Conservation (phyloP, 1,140 invertebrate species). For the Macrocentrus cingulum region DNA sequence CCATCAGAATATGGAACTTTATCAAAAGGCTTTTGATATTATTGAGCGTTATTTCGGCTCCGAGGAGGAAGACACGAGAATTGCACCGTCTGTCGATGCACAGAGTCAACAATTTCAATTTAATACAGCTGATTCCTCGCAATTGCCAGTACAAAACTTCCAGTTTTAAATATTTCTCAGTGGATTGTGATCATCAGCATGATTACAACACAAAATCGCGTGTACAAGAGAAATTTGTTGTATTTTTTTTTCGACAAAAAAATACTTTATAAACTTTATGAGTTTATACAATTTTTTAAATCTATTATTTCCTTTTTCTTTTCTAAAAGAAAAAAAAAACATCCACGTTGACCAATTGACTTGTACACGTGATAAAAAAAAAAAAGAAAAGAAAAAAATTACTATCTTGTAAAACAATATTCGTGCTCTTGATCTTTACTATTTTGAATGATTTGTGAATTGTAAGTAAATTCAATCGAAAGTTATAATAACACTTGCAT, state of each 20-base stretch:
- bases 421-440: no score
- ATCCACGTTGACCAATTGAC: neutral
- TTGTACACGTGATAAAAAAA: no score
- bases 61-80: constrained; percentile 84
- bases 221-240: no score
- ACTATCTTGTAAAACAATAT: no score
- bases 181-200: neutral
- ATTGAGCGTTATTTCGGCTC: constrained; percentile 94
- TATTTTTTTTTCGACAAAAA: no score
- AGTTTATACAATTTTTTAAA: constrained; percentile 3
- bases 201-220: neutral
- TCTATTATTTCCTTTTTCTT: constrained; percentile 11
- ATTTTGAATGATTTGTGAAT: no score
- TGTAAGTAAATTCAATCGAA: no score
- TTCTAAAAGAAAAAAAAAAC: constrained; percentile 9
- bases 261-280: neutral
- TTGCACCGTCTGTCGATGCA: constrained; percentile 78
- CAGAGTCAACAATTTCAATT: constrained; percentile 80
- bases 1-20: constrained; percentile 95
- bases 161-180: constrained; percentile 66
- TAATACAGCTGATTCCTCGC: constrained; percentile 66
- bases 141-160: constrained; percentile 75
- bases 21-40: constrained; percentile 94
- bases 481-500: no score
- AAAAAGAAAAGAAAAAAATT: no score